Conservation (phyloP, 2,113 vertebrate species). For the Sus scrofa region DNA sequence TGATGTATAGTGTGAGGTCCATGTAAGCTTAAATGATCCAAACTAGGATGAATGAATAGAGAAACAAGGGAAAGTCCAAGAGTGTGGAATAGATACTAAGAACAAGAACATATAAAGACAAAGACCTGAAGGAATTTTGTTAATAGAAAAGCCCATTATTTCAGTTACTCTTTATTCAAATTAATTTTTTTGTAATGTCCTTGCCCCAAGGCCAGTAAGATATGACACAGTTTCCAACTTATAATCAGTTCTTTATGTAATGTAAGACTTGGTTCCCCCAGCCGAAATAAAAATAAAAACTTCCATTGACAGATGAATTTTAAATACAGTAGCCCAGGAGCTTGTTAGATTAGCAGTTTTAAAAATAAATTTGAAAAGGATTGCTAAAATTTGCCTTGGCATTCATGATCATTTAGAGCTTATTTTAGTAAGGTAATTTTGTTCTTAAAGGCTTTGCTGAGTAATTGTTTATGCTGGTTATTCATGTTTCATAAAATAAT, state of each 20-base stretch:
- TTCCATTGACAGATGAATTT: background rate
- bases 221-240: background rate
- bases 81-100: background rate
- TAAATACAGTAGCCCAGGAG: background rate
- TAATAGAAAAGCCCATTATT: background rate
- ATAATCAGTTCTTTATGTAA: background rate
- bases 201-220: background rate
- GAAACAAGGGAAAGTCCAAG: background rate
- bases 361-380: slow-evolving; percentile 54
- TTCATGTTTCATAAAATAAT: slow-evolving; percentile 61
- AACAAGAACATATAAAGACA: background rate
- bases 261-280: background rate
- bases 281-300: background rate
- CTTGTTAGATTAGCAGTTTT: slow-evolving; percentile 36
- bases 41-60: background rate
- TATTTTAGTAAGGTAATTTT: slow-evolving; percentile 48
- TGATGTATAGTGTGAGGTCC: background rate
- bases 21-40: background rate
- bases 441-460: background rate
- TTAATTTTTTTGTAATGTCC: background rate
- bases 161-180: background rate
- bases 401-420: slow-evolving; percentile 4
- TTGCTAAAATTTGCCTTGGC: slow-evolving; percentile 37
- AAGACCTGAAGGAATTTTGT: background rate
- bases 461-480: slow-evolving; percentile 10